Evolutionary conservation across 2,888 invertebrate species (phyloP).

Genomic region (Ichneumoninae sp.): DNA sequence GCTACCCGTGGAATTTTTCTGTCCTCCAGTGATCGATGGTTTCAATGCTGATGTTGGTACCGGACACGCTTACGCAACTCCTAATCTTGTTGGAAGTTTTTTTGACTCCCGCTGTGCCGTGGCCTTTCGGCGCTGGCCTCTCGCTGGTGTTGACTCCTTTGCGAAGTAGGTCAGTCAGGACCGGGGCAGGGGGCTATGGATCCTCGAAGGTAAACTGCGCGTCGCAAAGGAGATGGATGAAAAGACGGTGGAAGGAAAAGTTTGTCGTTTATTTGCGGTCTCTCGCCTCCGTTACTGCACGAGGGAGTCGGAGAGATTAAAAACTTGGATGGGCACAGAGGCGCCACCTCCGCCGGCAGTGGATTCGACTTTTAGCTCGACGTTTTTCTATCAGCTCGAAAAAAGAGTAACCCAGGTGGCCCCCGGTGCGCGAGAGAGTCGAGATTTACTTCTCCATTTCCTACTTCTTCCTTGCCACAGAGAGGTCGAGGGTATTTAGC

Average conservation of each 20-base stretch:
- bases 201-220: conserved; percentile 24
- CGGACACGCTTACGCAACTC: background rate
- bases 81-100: conserved; percentile 1
- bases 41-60: background rate
- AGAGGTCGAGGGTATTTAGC: conserved; percentile 60
- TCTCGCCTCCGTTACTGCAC: conserved; percentile 48
- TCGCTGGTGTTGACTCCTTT: background rate
- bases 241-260: conserved; percentile 36
- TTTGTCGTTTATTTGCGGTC: conserved; percentile 61
- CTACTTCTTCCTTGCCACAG: conserved; percentile 2
- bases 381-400: conserved; percentile 54
- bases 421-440: conserved; percentile 17
- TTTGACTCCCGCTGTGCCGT: background rate
- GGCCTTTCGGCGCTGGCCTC: background rate
- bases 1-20: background rate
- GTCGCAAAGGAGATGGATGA: conserved; percentile 16
- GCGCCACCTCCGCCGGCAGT: conserved; percentile 7
- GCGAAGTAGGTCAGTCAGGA: conserved; percentile 29
- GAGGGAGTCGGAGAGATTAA: conserved; percentile 47
- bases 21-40: background rate
- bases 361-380: conserved; percentile 58
- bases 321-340: conserved; percentile 44
- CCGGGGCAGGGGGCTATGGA: conserved; percentile 7
- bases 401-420: conserved; percentile 33
- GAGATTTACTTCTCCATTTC: conserved; percentile 55